phyloP scores from a whole-genome alignment of 2,113 vertebrate species.

The Halcyon senegalensis region DNA sequence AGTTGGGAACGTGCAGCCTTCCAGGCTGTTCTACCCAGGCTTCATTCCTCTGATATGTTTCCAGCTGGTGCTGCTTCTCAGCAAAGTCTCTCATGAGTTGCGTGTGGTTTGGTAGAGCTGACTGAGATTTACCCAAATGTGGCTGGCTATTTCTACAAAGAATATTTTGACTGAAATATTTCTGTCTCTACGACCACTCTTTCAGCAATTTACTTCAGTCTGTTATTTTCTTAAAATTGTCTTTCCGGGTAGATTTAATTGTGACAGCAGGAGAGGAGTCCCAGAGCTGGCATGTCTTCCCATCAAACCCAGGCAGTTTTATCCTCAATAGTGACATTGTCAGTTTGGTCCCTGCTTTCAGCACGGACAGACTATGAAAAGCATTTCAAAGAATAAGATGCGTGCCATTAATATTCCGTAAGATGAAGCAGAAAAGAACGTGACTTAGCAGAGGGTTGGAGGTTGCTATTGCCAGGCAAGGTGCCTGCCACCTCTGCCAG shows the following conservation, averaged over 20 bases:
- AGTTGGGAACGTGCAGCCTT: not conserved
- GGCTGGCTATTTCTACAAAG: not conserved
- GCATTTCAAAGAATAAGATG: not conserved
- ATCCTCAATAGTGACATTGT: not conserved
- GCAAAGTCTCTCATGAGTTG: accelerated
- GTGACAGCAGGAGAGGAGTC: not conserved
- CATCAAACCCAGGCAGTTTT: not conserved
- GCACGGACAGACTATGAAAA: not conserved
- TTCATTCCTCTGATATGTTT: not conserved
- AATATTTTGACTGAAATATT: not conserved
- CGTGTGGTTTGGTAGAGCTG: not conserved
- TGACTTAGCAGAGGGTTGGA: not conserved
- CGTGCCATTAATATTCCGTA: not conserved
- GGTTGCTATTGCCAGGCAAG: not conserved
- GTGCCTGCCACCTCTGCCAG: not conserved
- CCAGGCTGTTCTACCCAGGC: not conserved
- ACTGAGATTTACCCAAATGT: not conserved
- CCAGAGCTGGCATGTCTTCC: not conserved
- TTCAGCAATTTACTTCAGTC: not conserved
- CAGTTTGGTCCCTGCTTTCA: not conserved
- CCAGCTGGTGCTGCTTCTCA: not conserved
- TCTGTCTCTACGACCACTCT: not conserved
- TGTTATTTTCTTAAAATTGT: not conserved
- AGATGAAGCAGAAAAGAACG: not conserved
- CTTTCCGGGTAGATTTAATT: not conserved